Evolutionary conservation across 2,888 invertebrate species (phyloP), one percentile per base, ranked within the genome.

Genomic region (Ptychoptera albimana): DNA sequence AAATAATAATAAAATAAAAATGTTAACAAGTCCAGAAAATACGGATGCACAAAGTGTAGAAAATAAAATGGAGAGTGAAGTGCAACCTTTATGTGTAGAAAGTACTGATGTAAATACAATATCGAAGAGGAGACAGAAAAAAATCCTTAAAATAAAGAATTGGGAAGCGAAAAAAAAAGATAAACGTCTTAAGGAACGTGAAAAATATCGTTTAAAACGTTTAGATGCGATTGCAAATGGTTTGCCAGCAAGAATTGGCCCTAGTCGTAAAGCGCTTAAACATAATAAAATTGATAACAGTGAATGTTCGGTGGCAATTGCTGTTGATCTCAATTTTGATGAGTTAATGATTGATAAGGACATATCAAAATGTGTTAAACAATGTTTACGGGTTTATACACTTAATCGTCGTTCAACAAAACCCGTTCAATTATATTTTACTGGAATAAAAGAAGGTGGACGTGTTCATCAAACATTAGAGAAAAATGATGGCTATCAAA

Each of bases 251-350:
- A 53, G 54, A 6, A 50, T 46, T 4, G 85, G 85, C 0, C 88
- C 88, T 0, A 81, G 79, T 35, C 74, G 91, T 46, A 91, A 88
- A 64, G 72, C 74, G 46, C 61, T 92, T 10, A 91, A 89, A 63
- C 70, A 69, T 54, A 75, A 75, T 60, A 82, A 73, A 57, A 75
- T 82, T 69, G 73, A 74, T 37, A 4, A 15, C 7, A 12, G 11
- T 4, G n/a, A 12, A 10, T 23, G 42, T 12, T 71, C 75, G 49
- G 8, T 39, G 29, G 72, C 72, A 44, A 71, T 96, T 12, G 82
- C 82, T 12, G 77, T 97, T 51, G 96, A 97, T 60, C 75, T 93
- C 57, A 86, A 88, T 57, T 94, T 91, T 62, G 91, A 92, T 59
- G 72, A 86, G 50, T 68, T 87, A 42, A 97, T 97, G 96, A 80